Conservation (phyloP, 2,797 vertebrate species). For the Acrocephalus scirpaceus region DNA sequence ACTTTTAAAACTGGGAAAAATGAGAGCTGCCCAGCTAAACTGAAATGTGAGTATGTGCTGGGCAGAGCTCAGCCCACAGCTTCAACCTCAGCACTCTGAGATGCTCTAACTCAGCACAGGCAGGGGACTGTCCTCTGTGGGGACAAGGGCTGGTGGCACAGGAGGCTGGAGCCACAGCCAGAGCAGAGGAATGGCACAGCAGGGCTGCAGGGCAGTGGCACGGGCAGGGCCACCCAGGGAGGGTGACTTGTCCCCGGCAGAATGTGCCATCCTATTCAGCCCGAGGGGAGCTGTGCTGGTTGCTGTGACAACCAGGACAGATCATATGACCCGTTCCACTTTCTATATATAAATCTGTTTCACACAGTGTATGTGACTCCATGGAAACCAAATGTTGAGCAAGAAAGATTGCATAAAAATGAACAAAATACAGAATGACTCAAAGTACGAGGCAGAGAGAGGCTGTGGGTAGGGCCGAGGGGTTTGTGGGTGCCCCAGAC, state of each 20-base stretch:
- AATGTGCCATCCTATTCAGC: constrained; percentile 38
- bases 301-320: constrained; percentile 66
- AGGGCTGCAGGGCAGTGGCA: background rate
- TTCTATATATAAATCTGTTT: constrained; percentile 83
- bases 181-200: background rate
- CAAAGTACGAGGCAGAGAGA: background rate
- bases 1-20: background rate
- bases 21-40: background rate
- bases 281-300: constrained; percentile 71
- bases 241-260: background rate
- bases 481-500: background rate
- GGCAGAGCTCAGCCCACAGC: background rate
- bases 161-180: background rate
- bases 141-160: background rate
- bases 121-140: background rate
- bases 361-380: constrained; percentile 73
- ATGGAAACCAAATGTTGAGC: constrained; percentile 70
- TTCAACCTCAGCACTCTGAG: background rate
- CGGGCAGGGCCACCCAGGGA: background rate
- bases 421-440: constrained; percentile 21
- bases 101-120: background rate
- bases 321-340: constrained; percentile 78
- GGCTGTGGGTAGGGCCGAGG: accelerated
- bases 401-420: constrained; percentile 56
- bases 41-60: background rate